Conservation (phyloP, 2,888 invertebrate genomes). For the Plebejus anna region DNA sequence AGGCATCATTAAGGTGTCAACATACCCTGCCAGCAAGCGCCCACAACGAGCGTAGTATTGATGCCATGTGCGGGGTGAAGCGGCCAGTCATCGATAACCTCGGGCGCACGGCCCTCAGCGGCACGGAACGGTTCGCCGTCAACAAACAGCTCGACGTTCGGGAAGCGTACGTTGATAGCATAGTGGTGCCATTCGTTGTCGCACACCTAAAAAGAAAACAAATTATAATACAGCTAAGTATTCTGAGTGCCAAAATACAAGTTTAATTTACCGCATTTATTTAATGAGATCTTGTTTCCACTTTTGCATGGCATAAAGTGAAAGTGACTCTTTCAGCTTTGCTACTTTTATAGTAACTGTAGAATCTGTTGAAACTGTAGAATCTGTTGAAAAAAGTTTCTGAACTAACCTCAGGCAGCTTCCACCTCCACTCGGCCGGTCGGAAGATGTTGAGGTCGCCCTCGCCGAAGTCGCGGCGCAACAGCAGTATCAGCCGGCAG, state of each 20-base stretch:
- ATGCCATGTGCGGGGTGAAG: slow-evolving; percentile 96
- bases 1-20: no score
- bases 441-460: slow-evolving; percentile 96
- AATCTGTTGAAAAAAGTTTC: no score
- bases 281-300: no score
- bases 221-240: no score
- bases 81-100: slow-evolving; percentile 99
- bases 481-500: slow-evolving; percentile 95
- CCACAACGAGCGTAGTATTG: slow-evolving; percentile 95
- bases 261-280: no score
- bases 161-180: slow-evolving; percentile 95
- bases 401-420: slow-evolving; percentile 87
- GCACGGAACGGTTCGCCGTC: slow-evolving; percentile 87
- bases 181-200: slow-evolving; percentile 99
- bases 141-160: slow-evolving; percentile 91
- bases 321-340: no score
- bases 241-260: no score
- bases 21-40: slow-evolving; percentile 97
- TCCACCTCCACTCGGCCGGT: slow-evolving; percentile 99
- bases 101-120: slow-evolving; percentile 85
- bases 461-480: slow-evolving; percentile 94
- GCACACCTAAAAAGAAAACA: slow-evolving; percentile 82
- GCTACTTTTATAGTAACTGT: no score
- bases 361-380: no score
- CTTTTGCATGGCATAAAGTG: no score